These are phyloP conservation scores for Apomyelois bistriatella DNA, from an alignment of 2,888 invertebrate species.

Conservation along the genomic window DNA sequence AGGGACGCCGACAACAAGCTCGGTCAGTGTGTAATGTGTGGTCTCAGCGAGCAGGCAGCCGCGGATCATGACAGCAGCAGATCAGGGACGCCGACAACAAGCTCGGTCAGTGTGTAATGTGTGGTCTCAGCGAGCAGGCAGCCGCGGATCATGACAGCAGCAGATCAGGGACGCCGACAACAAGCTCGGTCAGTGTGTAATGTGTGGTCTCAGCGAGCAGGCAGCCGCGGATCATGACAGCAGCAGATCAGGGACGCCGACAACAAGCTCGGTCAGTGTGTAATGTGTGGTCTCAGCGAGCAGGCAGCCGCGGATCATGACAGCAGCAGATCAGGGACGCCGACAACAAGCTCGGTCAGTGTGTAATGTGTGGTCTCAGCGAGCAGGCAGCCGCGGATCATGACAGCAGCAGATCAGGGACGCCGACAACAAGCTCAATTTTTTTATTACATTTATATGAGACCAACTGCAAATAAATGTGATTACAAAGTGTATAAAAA, in stretches of 20 bases:
- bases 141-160: conserved; percentile 91
- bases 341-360: conserved; percentile 37
- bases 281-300: conserved; percentile 78
- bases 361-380: conserved; percentile 56
- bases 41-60: conserved; percentile 90
- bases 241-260: conserved; percentile 30
- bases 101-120: conserved; percentile 23
- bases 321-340: conserved; percentile 31
- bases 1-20: conserved; percentile 39
- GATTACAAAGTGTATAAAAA: no score
- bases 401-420: conserved; percentile 73
- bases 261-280: conserved; percentile 35
- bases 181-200: conserved; percentile 30
- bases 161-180: conserved; percentile 33
- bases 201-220: conserved; percentile 83
- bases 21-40: conserved; percentile 14
- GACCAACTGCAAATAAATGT: no score
- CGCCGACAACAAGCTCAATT: conserved; percentile 59
- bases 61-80: conserved; percentile 88
- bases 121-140: conserved; percentile 87
- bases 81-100: conserved; percentile 37
- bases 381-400: conserved; percentile 96
- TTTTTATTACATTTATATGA: no score
- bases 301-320: conserved; percentile 97
- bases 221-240: conserved; percentile 94